These are phyloP conservation scores for Raphicerus campestris DNA, from an alignment of 2,113 vertebrate genomes.

Conservation along the genomic window DNA sequence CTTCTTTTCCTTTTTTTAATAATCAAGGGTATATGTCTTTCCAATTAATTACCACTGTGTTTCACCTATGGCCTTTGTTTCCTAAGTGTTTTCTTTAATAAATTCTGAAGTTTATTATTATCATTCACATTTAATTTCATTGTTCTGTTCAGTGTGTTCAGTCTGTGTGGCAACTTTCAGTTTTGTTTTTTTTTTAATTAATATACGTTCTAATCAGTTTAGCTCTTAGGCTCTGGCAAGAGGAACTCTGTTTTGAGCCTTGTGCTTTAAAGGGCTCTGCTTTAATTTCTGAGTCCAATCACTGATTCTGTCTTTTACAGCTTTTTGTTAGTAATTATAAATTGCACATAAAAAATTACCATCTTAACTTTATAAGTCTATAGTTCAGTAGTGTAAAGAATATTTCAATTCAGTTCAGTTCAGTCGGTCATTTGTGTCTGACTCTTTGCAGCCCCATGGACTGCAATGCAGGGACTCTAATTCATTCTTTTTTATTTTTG, in stretches of 20 bases:
- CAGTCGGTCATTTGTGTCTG: fast-evolving
- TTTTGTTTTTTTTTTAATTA: neutral
- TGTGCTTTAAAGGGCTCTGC: neutral
- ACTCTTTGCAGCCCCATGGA: neutral
- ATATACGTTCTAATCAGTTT: neutral
- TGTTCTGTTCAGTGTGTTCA: neutral
- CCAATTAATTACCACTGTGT: neutral
- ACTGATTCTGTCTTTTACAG: neutral
- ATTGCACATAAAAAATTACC: neutral
- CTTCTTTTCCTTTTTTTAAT: neutral
- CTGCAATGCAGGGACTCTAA: neutral
- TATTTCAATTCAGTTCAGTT: neutral
- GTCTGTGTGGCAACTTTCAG: neutral
- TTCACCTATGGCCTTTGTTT: neutral
- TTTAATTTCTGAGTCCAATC: neutral
- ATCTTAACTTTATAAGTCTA: neutral
- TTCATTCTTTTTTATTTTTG: neutral
- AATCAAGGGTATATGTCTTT: neutral
- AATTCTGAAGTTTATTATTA: neutral
- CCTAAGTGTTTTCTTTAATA: neutral
- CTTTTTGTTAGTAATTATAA: neutral
- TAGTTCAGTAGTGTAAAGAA: neutral
- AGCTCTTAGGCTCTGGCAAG: neutral
- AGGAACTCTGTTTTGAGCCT: neutral
- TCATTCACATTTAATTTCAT: neutral